These are phyloP conservation scores for Aphrocallistes beatrix DNA, from an alignment of 37 sponge, comb jelly and placozoan species.

Conservation along the genomic window DNA sequence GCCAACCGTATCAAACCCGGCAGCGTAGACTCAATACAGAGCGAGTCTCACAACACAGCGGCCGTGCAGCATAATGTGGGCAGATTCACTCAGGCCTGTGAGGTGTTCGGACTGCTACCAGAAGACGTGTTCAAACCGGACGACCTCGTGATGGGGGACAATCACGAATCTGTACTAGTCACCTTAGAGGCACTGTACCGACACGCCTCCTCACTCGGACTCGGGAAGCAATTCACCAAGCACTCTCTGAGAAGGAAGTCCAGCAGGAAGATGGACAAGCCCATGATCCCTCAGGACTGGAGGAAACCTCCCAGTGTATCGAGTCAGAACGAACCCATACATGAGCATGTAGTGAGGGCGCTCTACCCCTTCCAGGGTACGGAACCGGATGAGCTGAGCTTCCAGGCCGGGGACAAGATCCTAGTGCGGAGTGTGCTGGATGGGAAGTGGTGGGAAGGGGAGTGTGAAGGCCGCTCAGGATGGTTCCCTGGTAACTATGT, in stretches of 20 bases:
- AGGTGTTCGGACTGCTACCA: background rate
- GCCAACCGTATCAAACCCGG: slow-evolving; percentile 61
- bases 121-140: background rate
- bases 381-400: slow-evolving; percentile 73
- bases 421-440: slow-evolving; percentile 62
- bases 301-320: background rate
- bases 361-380: slow-evolving; percentile 45
- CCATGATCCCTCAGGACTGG: background rate
- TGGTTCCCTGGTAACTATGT: slow-evolving; percentile 92
- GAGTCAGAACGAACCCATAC: background rate
- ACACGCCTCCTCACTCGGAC: background rate
- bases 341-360: slow-evolving; percentile 34
- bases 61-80: background rate
- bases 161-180: background rate
- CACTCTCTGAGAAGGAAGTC: background rate
- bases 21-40: slow-evolving; percentile 34
- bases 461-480: slow-evolving; percentile 46
- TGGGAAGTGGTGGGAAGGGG: slow-evolving; percentile 95
- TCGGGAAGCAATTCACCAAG: background rate
- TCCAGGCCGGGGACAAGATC: slow-evolving; percentile 66
- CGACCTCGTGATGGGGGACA: background rate
- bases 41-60: background rate
- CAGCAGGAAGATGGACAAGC: background rate
- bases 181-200: background rate
- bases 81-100: background rate